Percentiles rank a stretch among this genome's conserved stretches.
phyloP scores from a whole-genome alignment of 2,888 invertebrate species.

The Branchellion lobata region DNA sequence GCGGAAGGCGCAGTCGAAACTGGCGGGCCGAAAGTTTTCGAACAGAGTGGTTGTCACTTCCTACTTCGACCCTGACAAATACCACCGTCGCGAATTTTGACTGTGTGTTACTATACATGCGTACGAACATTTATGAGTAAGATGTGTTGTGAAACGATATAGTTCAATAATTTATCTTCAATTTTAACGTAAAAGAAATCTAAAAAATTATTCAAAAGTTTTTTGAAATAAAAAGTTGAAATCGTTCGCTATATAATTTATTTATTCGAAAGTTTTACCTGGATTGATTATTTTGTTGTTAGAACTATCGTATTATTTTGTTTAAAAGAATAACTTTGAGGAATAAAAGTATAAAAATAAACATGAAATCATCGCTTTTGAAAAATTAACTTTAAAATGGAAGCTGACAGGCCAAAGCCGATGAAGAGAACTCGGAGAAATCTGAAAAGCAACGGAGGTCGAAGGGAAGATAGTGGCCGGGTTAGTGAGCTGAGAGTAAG shows the following conservation, averaged over 20 bases:
- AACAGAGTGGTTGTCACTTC: conserved; percentile 97
- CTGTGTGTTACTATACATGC: neutral
- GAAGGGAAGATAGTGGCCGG: neutral
- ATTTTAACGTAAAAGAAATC: neutral
- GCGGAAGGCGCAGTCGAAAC: conserved; percentile 94
- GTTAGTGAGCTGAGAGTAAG: neutral
- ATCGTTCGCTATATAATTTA: neutral
- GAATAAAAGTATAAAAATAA: neutral
- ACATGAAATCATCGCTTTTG: neutral
- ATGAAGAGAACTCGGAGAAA: neutral
- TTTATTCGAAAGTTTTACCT: conserved; percentile 1
- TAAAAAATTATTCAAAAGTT: neutral
- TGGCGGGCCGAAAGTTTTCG: conserved; percentile 96
- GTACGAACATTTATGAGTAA: too few relatives aligned
- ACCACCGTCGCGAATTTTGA: conserved; percentile 94
- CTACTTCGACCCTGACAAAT: conserved; percentile 96
- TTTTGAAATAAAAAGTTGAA: neutral
- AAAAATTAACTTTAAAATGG: too few relatives aligned
- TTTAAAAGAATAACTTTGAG: neutral
- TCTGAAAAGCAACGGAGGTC: neutral
- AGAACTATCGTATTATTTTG: neutral
- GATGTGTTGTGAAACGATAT: too few relatives aligned
- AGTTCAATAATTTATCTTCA: too few relatives aligned
- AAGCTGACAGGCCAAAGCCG: neutral
- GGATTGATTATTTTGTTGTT: neutral